Percentiles rank a stretch among this genome's conserved stretches.
phyloP scores from a whole-genome alignment of 2,888 invertebrate species.

The Enchytraeus crypticus region DNA sequence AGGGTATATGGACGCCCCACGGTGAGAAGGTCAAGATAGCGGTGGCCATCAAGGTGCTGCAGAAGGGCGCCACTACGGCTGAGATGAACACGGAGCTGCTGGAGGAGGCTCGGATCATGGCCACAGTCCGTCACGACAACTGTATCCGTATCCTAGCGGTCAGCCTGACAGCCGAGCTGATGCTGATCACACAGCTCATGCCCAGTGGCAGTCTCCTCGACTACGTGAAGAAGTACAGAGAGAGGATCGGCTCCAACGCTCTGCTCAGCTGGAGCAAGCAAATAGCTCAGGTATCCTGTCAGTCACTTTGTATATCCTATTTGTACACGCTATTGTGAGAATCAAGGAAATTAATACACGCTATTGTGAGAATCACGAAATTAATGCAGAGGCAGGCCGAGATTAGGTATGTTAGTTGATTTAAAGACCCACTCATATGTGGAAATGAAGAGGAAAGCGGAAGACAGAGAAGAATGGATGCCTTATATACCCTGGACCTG shows the following conservation, averaged over 20 bases:
- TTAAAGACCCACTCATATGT: too few relatives aligned
- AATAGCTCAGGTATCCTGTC: constrained; percentile 61
- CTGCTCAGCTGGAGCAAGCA: constrained; percentile 95
- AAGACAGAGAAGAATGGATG: too few relatives aligned
- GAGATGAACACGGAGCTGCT: constrained; percentile 78
- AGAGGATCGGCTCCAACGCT: constrained; percentile 86
- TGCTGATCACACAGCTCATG: constrained; percentile 95
- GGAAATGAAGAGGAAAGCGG: too few relatives aligned
- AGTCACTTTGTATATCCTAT: too few relatives aligned
- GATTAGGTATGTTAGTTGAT: too few relatives aligned
- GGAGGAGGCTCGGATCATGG: constrained; percentile 89
- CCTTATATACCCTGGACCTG: too few relatives aligned
- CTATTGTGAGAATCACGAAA: too few relatives aligned
- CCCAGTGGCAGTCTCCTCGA: constrained; percentile 89
- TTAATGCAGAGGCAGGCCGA: too few relatives aligned
- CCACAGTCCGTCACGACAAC: constrained; percentile 88
- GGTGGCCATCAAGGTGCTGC: constrained; percentile 91
- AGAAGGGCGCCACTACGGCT: constrained; percentile 60
- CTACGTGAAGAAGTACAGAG: constrained; percentile 67
- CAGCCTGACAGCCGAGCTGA: constrained; percentile 83
- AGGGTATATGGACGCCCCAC: constrained; percentile 47
- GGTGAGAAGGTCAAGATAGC: constrained; percentile 60
- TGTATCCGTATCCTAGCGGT: constrained; percentile 85
- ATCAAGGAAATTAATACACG: too few relatives aligned
- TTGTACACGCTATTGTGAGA: too few relatives aligned